These are phyloP conservation scores for Steinernema khuongi DNA, from an alignment of 1,140 invertebrate species.

Conservation along the genomic window DNA sequence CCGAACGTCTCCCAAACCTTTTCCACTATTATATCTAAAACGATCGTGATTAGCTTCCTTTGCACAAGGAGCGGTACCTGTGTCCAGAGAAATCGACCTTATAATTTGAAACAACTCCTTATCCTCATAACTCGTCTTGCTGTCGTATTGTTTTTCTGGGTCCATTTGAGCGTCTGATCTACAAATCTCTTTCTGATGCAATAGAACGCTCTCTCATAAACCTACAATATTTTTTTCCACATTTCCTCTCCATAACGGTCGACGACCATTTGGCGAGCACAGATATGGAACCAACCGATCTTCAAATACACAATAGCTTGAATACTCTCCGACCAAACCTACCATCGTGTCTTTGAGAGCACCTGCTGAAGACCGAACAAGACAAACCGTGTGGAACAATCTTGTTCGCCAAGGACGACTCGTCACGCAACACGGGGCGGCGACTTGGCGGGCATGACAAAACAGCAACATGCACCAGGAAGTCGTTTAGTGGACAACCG, in stretches of 20 bases:
- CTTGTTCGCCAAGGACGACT: too few species aligned
- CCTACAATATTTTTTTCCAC: constrained; percentile 30
- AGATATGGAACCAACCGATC: constrained; percentile 40
- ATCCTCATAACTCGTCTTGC: constrained; percentile 35
- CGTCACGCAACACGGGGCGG: too few species aligned
- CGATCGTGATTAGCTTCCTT: not conserved
- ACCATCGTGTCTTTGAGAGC: too few species aligned
- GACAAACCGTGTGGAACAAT: too few species aligned
- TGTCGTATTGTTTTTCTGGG: constrained; percentile 26
- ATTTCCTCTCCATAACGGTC: constrained; percentile 34
- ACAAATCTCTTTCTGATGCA: constrained; percentile 17
- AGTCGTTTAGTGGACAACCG: too few species aligned
- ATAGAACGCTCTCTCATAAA: not conserved
- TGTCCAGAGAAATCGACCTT: constrained; percentile 22
- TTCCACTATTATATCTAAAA: constrained; percentile 34
- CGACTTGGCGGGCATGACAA: too few species aligned
- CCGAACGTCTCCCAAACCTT: constrained; percentile 39
- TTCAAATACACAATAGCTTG: too few species aligned
- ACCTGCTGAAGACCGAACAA: too few species aligned
- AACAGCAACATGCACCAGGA: too few species aligned
- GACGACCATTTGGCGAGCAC: constrained; percentile 21
- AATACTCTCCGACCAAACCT: too few species aligned
- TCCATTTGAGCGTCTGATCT: constrained; percentile 32
- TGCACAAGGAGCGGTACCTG: constrained; percentile 17
- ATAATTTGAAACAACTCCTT: constrained; percentile 34